Evolutionary conservation across 1,140 invertebrate genomes (phyloP), one percentile per base, ranked within the genome.

Genomic region (Cotesia glomerata): DNA sequence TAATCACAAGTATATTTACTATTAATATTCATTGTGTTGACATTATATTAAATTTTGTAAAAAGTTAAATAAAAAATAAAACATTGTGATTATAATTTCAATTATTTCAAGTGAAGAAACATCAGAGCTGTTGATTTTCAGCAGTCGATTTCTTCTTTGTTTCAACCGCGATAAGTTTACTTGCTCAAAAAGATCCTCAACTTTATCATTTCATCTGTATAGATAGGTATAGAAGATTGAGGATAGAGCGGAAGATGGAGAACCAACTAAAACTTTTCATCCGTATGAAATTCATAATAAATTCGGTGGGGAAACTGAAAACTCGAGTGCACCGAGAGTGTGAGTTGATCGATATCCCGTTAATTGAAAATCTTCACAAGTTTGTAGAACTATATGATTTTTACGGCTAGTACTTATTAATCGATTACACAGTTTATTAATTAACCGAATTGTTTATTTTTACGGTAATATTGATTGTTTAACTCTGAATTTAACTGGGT

Each of bases 251-350:
- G 26, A 26, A 45, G 39, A 45, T 5, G 36, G 51, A 59, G 62
- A 59, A 58, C 36, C 52, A 39, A 70, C 16, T 51, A 35, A 65
- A 58, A 69, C 65, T 68, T 69, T 67, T 70, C 62, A 59, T 45
- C 45, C 39, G 73, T 63, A 49, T 63, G 54, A 69, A 66, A 75
- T 75, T 75, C 39, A 66, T 75, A 72, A 75, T 45, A 64, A 72
- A 72, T 75, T 72, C 68, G 36, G 63, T 56, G 62, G 36, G 52
- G 56, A 58, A 51, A 74, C 36, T 65, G 5, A 7, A 52, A 71
- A 51, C 59, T 49, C 11, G 26, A 52, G 18, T n/a, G 26, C 26
- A 26, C 26, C 26, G 63, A 13, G 5, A 13, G 18, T 49, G 36
- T 14, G n/a, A 61, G 39, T 14, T 63, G 16, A 65, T 65, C 63